Conservation (phyloP, 2,888 invertebrate species). For the Rotaria socialis region DNA sequence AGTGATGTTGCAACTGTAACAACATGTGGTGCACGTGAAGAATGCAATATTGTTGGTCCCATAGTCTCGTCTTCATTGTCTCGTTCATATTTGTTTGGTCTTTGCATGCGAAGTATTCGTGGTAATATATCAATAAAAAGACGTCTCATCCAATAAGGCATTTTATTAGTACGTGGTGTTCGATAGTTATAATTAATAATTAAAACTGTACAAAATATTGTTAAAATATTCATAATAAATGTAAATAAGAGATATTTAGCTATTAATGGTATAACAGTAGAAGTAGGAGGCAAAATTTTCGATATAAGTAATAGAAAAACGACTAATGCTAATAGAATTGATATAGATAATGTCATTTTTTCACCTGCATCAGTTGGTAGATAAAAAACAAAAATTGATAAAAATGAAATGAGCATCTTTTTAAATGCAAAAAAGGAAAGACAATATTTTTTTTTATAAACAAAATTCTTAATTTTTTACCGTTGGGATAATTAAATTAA, state of each 20-base stretch:
- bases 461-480: slow-evolving; percentile 56
- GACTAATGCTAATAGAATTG: slow-evolving; percentile 96
- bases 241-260: slow-evolving; percentile 98
- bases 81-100: slow-evolving; percentile 18
- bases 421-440: too few species aligned
- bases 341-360: slow-evolving; percentile 79
- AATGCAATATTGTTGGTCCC: background rate
- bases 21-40: background rate
- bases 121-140: slow-evolving; percentile 31
- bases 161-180: slow-evolving; percentile 86
- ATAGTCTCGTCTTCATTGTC: background rate
- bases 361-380: slow-evolving; percentile 97
- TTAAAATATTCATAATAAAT: slow-evolving; percentile 99
- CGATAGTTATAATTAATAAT: slow-evolving; percentile 99
- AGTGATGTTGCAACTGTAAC: background rate
- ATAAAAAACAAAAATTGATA: slow-evolving; percentile 95
- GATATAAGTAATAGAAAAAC: slow-evolving; percentile 96
- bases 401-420: slow-evolving; percentile 82
- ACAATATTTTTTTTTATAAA: too few species aligned
- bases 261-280: slow-evolving; percentile 91
- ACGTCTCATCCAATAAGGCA: slow-evolving; percentile 64
- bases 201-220: slow-evolving; percentile 94
- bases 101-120: slow-evolving; percentile 30
- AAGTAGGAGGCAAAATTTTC: slow-evolving; percentile 96
- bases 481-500: slow-evolving; percentile 95